phyloP scores from a whole-genome alignment of 2,113 vertebrate genomes.

The Muscicapa adusta region DNA sequence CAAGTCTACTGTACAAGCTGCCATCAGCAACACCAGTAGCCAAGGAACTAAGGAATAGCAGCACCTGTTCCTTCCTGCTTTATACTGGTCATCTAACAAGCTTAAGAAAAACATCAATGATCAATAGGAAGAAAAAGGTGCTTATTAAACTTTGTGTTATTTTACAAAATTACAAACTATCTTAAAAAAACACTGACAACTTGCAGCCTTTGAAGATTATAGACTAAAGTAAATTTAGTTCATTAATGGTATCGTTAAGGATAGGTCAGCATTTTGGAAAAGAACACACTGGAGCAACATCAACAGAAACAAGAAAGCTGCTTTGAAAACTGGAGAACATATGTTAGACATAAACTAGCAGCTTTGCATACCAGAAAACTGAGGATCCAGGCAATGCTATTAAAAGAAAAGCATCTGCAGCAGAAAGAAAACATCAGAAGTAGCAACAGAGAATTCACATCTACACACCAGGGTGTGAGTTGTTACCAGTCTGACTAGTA shows the following conservation, averaged over 20 bases:
- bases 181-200: not conserved
- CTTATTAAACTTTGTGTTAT: not conserved
- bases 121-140: not conserved
- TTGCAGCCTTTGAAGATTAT: not conserved
- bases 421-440: not conserved
- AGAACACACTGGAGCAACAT: not conserved
- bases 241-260: not conserved
- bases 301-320: not conserved
- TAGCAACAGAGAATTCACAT: not conserved
- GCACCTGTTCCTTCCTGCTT: not conserved
- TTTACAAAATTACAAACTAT: not conserved
- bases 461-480: not conserved
- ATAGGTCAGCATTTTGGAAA: not conserved
- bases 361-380: not conserved
- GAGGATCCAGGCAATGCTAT: not conserved
- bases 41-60: not conserved
- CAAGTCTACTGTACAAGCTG: not conserved
- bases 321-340: not conserved
- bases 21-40: not conserved
- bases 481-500: not conserved
- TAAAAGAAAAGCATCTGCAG: not conserved
- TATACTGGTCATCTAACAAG: not conserved
- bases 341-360: not conserved
- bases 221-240: not conserved
- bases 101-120: not conserved